These are phyloP conservation scores for Andinoacara biseriatus DNA, from an alignment of 2,113 vertebrate species.

Conservation along the genomic window DNA sequence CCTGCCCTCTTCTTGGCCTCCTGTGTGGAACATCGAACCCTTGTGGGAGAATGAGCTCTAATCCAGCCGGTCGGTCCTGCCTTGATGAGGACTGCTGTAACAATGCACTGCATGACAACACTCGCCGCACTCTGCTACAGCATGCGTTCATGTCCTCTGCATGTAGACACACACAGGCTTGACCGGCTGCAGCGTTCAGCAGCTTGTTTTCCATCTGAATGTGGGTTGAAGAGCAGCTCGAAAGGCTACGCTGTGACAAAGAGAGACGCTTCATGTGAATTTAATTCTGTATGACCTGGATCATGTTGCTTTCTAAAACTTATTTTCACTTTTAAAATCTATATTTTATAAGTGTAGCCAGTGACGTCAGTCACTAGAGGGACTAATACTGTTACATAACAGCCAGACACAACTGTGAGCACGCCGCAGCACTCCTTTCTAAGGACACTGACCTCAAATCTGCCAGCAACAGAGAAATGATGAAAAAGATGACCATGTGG, in stretches of 20 bases:
- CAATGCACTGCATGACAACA: slow-evolving; percentile 18
- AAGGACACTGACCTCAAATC: neutral
- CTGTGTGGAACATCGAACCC: slow-evolving; percentile 6
- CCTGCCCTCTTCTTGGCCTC: slow-evolving; percentile 28
- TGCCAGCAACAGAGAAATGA: neutral
- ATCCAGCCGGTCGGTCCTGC: slow-evolving; percentile 15
- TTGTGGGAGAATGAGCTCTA: slow-evolving; percentile 9
- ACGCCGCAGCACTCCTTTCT: slow-evolving; percentile 19
- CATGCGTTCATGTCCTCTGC: slow-evolving; percentile 11
- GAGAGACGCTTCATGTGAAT: neutral
- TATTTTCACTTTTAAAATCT: slow-evolving; percentile 12
- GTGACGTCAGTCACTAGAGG: slow-evolving; percentile 66
- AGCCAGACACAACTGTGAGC: slow-evolving; percentile 48
- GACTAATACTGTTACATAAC: slow-evolving; percentile 60
- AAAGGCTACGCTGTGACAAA: slow-evolving; percentile 10
- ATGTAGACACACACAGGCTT: slow-evolving; percentile 16
- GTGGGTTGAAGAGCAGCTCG: neutral
- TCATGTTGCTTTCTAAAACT: neutral
- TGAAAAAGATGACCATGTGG: neutral
- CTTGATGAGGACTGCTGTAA: slow-evolving; percentile 16
- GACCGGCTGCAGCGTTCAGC: slow-evolving; percentile 25
- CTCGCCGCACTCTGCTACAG: slow-evolving; percentile 5
- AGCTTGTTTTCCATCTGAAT: slow-evolving; percentile 33
- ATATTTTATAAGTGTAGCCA: slow-evolving; percentile 39
- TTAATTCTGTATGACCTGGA: neutral